phyloP scores from a whole-genome alignment of 2,888 invertebrate genomes.

The Schrankia costaestrigalis region DNA sequence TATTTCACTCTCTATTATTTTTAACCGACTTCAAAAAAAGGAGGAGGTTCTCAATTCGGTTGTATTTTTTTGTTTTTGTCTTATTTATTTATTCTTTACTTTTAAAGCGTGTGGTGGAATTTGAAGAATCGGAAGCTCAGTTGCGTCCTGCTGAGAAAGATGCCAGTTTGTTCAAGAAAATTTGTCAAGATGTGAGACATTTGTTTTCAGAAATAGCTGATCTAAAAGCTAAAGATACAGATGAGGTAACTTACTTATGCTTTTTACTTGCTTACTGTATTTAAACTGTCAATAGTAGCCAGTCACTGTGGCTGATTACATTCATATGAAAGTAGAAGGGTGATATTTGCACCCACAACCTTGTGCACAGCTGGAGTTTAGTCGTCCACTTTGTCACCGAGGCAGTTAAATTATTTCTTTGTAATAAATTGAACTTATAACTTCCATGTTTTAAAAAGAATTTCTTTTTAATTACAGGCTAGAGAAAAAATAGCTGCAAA shows the following conservation, averaged over 20 bases:
- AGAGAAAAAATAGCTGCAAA: constrained; percentile 84
- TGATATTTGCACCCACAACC: too few species aligned
- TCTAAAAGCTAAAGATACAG: constrained; percentile 80
- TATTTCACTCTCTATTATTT: too few species aligned
- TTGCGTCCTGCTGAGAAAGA: constrained; percentile 84
- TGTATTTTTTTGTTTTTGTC: background rate
- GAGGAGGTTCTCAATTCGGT: too few species aligned
- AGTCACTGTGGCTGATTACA: too few species aligned
- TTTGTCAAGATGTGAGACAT: constrained; percentile 85
- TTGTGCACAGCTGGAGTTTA: too few species aligned
- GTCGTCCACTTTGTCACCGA: too few species aligned
- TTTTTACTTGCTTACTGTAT: background rate
- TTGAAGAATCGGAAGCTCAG: constrained; percentile 88
- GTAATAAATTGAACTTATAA: too few species aligned
- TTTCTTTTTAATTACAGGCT: constrained; percentile 64
- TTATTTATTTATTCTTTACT: background rate
- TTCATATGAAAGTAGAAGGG: too few species aligned
- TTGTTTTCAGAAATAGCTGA: constrained; percentile 85
- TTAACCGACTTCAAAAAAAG: too few species aligned
- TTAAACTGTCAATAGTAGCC: too few species aligned
- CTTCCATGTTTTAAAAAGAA: too few species aligned
- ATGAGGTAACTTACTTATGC: constrained; percentile 62
- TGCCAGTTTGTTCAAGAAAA: constrained; percentile 83
- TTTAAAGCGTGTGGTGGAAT: constrained; percentile 83
- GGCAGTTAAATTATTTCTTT: too few species aligned